Conservation (phyloP, 2,888 invertebrate species). For the Stramonita haemastoma region DNA sequence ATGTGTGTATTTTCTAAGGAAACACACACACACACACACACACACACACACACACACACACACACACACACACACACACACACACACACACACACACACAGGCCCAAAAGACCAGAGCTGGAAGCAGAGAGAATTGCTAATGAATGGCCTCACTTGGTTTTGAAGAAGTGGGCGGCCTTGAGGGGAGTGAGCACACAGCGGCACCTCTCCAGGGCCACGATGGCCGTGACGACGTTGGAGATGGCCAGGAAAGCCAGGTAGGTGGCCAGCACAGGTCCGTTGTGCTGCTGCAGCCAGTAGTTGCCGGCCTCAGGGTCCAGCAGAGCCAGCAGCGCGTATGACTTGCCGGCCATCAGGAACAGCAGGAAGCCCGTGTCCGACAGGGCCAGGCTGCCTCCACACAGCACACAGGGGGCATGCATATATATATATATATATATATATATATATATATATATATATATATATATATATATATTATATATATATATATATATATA, state of each 20-base stretch:
- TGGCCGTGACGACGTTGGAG: slow-evolving; percentile 20
- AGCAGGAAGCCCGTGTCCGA: slow-evolving; percentile 13
- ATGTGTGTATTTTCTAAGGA: no score
- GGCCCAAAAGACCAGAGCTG: no score
- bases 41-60: neutral
- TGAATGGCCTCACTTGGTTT: neutral
- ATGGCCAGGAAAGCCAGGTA: slow-evolving; percentile 1
- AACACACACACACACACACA: neutral
- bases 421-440: no score
- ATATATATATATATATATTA: no score
- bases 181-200: slow-evolving; percentile 17
- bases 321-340: neutral
- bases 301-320: neutral
- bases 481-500: no score
- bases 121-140: no score
- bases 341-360: slow-evolving; percentile 24
- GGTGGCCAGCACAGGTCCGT: neutral
- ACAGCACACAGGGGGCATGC: no score
- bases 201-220: slow-evolving; percentile 26
- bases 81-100: neutral
- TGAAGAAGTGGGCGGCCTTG: neutral
- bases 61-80: neutral
- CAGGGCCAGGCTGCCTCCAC: neutral
- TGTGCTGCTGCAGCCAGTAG: slow-evolving; percentile 18
- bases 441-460: no score